Evolutionary conservation across 2,888 invertebrate genomes (phyloP), one percentile per base, ranked within the genome.

Genomic region (Chrysotoxum bicinctum): DNA sequence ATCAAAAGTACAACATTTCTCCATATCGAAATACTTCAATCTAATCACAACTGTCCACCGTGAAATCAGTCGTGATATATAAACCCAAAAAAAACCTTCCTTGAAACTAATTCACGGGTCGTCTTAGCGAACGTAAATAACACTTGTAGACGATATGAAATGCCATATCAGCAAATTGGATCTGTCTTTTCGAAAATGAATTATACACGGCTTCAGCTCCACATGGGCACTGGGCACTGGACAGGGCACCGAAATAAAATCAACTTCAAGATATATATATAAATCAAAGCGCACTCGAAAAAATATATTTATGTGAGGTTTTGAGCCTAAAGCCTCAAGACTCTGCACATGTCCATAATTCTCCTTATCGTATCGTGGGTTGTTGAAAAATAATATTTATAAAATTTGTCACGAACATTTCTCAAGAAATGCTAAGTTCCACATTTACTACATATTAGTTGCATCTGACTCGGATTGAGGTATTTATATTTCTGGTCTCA

Each of bases 331-430:
- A n/a, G 14, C n/a, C 69, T 32, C 16, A 19, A 45, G 19, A 64
- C 19, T 56, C n/a, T 21, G 32, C n/a, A 8, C 58, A 48, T 69
- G 68, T 60, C 72, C 85, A 80, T 85, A 80, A 85, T 70, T 85
- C 76, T 85, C 56, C 62, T 85, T 85, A 85, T 77, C 80, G 60
- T 43, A 43, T 69, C 68, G 85, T 76, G 80, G 84, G 75, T 48
- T 80, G 84, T 72, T 72, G 70, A 68, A 69, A 69, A 73, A 72
- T 76, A 74, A 74, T 85, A 72, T 85, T 80, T 69, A 72, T 73
- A 81, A 58, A 85, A 81, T 85, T 85, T 85, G 85, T 85, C 85
- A 85, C 85, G 81, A 85, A 81, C 72, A 64, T 72, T 85, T 81
- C 76, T 58, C 30, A 69, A 77, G 85, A 85, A 85, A 40, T 50